Conservation (phyloP, 2,797 vertebrate genomes). For the Ceryle rudis region DNA sequence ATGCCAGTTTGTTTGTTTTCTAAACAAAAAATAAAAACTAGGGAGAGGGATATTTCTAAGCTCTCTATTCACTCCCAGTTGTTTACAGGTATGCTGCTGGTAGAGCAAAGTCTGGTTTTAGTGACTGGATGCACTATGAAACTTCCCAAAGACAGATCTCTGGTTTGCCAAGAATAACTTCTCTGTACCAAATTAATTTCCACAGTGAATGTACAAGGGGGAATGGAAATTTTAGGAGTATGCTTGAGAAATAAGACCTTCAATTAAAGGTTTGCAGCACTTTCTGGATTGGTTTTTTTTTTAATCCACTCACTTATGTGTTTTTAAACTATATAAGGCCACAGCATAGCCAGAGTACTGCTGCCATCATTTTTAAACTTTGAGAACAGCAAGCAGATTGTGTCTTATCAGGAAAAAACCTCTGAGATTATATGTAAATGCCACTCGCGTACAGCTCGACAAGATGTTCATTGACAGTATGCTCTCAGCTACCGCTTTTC, state of each 20-base stretch:
- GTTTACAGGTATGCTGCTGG: conserved; percentile 56
- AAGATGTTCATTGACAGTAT: not conserved
- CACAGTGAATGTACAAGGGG: not conserved
- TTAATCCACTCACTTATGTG: not conserved
- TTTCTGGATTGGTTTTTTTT: not conserved
- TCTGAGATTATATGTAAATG: not conserved
- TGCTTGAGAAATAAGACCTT: conserved; percentile 5
- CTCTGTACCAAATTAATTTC: conserved; percentile 52
- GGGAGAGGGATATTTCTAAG: conserved; percentile 39
- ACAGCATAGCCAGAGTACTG: not conserved
- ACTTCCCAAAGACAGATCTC: conserved; percentile 12
- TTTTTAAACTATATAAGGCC: not conserved
- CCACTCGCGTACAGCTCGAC: not conserved
- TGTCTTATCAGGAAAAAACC: not conserved
- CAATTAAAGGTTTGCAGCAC: not conserved
- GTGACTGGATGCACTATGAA: conserved; percentile 51
- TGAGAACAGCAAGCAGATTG: not conserved
- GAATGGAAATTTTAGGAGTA: conserved; percentile 65
- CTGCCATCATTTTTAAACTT: not conserved
- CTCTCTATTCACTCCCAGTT: conserved; percentile 39
- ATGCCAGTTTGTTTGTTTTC: conserved; percentile 46
- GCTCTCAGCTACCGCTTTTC: not conserved
- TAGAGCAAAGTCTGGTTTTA: conserved; percentile 41
- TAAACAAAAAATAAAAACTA: conserved; percentile 7
- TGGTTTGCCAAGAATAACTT: conserved; percentile 69